Evolutionary conservation across 2,113 vertebrate species (phyloP).

Genomic region (Eulacestoma nigropectus): DNA sequence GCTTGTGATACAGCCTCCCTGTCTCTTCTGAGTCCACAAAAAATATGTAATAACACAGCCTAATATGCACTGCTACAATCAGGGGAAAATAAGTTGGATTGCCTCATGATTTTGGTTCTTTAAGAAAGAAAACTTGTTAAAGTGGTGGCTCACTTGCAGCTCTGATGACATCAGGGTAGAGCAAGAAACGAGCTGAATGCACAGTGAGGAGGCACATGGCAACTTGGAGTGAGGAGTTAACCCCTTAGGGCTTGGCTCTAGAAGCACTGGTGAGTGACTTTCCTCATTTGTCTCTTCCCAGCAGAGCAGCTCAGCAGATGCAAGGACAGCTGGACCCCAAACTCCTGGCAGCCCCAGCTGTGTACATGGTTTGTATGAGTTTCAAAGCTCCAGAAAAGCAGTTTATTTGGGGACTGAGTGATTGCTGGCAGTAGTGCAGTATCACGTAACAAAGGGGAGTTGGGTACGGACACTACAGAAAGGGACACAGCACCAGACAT

Average conservation of each 20-base stretch:
- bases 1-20: background rate
- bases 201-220: background rate
- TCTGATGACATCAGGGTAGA: background rate
- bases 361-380: background rate
- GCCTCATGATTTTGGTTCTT: background rate
- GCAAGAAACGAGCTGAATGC: background rate
- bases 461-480: background rate
- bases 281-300: background rate
- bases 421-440: background rate
- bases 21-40: background rate
- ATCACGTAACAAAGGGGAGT: rapidly evolving
- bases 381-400: background rate
- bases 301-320: background rate
- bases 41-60: background rate
- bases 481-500: background rate
- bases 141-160: background rate
- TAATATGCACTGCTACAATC: background rate
- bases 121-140: background rate
- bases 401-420: background rate
- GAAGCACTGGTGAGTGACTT: background rate
- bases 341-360: background rate
- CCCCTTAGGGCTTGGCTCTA: background rate
- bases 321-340: background rate
- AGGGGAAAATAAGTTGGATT: background rate
- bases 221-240: background rate